Evolutionary conservation across 2,888 invertebrate genomes (phyloP), one percentile per base, ranked within the genome.

Genomic region (Calephelis perditalis): DNA sequence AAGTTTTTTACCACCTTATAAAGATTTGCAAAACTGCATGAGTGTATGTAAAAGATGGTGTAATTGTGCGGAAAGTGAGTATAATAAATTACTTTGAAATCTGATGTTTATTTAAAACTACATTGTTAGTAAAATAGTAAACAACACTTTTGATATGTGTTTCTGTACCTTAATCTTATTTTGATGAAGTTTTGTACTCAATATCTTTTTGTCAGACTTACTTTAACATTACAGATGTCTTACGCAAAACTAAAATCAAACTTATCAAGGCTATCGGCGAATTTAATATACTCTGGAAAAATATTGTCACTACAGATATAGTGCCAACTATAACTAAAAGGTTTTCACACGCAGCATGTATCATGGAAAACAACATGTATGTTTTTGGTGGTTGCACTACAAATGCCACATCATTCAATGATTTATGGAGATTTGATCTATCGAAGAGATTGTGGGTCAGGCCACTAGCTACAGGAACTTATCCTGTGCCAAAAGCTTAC

Each of bases 381-480:
- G 94, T 99, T 56, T 98, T 99, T 92, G 99, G 99, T 44, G 99
- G 99, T 7, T 98, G 98, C 73, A 98, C 98, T 10, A 96, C 96
- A 46, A 95, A 96, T 60, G 96, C 96, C 73, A 98, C 99, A 26
- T 97, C 99, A 11, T 98, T 98, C 76, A 99, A 99, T 89, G 99
- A 99, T 88, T 91, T 99, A 44, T 99, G 99, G 99, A 92, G 94
- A 67, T 94, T 99, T 81, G 97, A 99, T 89, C 92, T 99, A 64
- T 95, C 96, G 0, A 94, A 93, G 56, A 92, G 97, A 72, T 92
- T 94, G 69, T 98, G 98, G 98, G 92, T 95, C 26, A 91, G 97
- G 68, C 96, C 96, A 0, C 83, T 96, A 55, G 95, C 97, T 5
- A 95, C 94, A 84, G 97, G 91, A 45, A 95, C 94, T 57, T 98